Evolutionary conservation across 1,140 invertebrate species (phyloP).

Genomic region (Drosophila paulistorum): DNA sequence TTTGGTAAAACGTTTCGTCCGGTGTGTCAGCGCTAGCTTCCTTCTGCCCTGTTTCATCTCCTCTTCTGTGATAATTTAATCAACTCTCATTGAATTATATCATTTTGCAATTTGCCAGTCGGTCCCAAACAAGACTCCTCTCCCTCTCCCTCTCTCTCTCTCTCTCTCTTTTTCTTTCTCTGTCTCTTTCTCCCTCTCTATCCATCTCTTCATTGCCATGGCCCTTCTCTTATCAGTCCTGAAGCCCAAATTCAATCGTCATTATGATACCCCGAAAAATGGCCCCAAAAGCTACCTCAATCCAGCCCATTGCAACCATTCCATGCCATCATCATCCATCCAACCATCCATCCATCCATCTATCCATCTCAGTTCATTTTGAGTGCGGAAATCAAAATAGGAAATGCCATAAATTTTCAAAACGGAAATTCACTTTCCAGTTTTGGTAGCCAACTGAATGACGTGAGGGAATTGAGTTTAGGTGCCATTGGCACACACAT

Average conservation of each 20-base stretch:
- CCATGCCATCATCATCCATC: not conserved
- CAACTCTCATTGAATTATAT: conserved; percentile 81
- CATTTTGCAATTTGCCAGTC: conserved; percentile 73
- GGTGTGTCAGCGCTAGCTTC: conserved; percentile 3
- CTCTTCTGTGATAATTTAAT: conserved; percentile 72
- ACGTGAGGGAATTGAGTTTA: not conserved
- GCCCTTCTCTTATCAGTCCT: conserved; percentile 10
- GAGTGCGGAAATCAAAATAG: conserved; percentile 78
- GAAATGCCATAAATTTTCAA: conserved; percentile 76
- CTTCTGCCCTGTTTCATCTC: conserved; percentile 5
- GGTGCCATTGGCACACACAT: not conserved
- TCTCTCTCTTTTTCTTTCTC: conserved; percentile 4
- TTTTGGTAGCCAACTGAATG: not conserved
- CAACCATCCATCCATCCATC: not conserved
- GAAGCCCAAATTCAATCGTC: conserved; percentile 56
- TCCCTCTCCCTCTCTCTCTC: not conserved
- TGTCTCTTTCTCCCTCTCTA: not conserved
- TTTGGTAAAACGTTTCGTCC: not conserved
- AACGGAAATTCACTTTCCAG: conserved; percentile 57
- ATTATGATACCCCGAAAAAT: conserved; percentile 61
- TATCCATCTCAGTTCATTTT: conserved; percentile 44
- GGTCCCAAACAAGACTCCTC: not conserved
- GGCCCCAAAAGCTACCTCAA: not conserved
- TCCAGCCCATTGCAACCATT: not conserved
- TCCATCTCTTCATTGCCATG: not conserved